Percentiles rank a stretch among this genome's conserved stretches.
Evolutionary conservation across 2,888 invertebrate species (phyloP).

Genomic region (Limnephilus rhombicus): DNA sequence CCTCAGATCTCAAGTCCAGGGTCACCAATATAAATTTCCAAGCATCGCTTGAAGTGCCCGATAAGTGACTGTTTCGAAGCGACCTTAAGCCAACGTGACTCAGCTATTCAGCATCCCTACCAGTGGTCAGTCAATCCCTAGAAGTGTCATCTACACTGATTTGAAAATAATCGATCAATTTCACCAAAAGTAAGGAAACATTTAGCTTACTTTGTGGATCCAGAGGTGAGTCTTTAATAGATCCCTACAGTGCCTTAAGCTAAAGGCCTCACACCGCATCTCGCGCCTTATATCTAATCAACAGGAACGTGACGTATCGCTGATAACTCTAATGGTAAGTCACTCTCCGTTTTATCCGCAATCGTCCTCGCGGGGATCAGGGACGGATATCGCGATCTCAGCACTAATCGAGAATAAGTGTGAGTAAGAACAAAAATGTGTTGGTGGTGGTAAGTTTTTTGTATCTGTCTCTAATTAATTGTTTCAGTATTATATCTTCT

Average conservation of each 20-base stretch:
- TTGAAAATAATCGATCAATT: neutral
- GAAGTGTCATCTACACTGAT: neutral
- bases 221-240: neutral
- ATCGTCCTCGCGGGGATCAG: neutral
- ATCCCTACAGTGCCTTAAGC: neutral
- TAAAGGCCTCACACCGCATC: neutral
- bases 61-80: neutral
- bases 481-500: too few species aligned
- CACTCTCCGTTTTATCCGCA: neutral
- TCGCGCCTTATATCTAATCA: neutral
- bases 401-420: neutral
- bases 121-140: neutral
- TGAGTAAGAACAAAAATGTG: neutral
- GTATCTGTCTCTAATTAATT: neutral
- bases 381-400: neutral
- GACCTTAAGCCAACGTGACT: neutral
- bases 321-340: slow-evolving; percentile 2
- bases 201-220: neutral
- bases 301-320: slow-evolving; percentile 37
- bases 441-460: neutral
- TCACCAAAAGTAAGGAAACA: neutral
- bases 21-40: neutral
- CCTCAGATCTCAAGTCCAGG: neutral
- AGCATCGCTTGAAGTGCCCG: neutral
- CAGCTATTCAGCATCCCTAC: slow-evolving; percentile 20